These are phyloP conservation scores for Nesoenas mayeri DNA, from an alignment of 2,113 vertebrate genomes.

Conservation along the genomic window DNA sequence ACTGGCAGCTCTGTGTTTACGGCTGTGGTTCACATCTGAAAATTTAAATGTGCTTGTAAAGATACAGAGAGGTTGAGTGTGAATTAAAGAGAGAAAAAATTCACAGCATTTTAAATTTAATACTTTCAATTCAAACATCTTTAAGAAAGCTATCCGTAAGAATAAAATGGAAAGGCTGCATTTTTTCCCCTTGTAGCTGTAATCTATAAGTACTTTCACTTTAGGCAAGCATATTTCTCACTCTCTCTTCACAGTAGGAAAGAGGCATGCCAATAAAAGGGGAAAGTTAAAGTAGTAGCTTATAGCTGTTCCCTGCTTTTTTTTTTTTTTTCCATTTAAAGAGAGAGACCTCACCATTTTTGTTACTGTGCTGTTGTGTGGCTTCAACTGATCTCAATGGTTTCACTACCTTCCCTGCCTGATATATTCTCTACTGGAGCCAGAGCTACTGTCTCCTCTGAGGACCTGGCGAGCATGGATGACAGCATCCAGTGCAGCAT, in stretches of 20 bases:
- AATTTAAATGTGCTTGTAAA: neutral
- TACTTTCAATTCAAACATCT: conserved; percentile 16
- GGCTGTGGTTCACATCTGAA: neutral
- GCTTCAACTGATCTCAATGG: neutral
- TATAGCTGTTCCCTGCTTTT: neutral
- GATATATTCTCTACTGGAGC: neutral
- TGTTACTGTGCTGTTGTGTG: neutral
- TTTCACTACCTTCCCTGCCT: neutral
- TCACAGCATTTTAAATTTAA: neutral
- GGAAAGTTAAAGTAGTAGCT: conserved; percentile 24
- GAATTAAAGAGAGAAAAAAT: conserved; percentile 33
- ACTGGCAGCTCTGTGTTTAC: neutral
- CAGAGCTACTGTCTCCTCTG: neutral
- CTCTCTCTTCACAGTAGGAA: conserved; percentile 29
- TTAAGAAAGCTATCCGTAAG: conserved; percentile 18
- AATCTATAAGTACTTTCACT: conserved; percentile 43
- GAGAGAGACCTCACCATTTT: neutral
- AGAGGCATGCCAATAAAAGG: conserved; percentile 30
- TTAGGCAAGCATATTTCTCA: conserved; percentile 35
- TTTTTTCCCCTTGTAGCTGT: neutral
- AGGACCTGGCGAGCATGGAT: neutral
- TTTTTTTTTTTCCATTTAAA: neutral
- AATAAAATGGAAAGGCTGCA: conserved; percentile 14
- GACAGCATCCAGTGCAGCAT: neutral
- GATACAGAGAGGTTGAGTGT: neutral